Evolutionary conservation across 2,888 invertebrate genomes (phyloP).

Genomic region (Chrysotoxum bicinctum): DNA sequence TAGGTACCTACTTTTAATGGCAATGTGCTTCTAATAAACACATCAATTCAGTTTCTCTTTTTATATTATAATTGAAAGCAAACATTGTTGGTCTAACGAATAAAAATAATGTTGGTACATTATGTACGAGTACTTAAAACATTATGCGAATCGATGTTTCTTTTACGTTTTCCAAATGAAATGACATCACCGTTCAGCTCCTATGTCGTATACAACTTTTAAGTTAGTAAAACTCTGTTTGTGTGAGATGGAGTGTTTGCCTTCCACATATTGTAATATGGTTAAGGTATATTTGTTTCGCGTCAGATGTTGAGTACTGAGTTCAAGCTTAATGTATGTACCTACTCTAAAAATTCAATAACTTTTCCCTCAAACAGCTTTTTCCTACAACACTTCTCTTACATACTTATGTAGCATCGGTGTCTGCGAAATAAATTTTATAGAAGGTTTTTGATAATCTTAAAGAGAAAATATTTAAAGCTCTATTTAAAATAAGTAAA

Average conservation of each 20-base stretch:
- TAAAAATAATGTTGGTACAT: neutral
- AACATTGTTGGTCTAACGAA: neutral
- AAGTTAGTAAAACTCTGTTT: neutral
- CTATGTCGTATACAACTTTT: neutral
- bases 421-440: neutral
- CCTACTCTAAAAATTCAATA: neutral
- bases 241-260: neutral
- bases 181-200: slow-evolving; percentile 52
- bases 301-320: neutral
- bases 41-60: neutral
- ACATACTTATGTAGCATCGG: neutral
- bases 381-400: neutral
- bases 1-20: neutral
- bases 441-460: neutral
- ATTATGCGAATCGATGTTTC: slow-evolving; percentile 25
- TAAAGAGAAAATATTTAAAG: neutral
- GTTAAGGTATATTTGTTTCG: neutral
- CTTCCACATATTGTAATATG: neutral
- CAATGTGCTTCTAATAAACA: neutral
- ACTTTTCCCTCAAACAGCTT: neutral
- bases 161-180: neutral
- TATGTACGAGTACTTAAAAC: neutral
- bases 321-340: neutral
- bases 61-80: neutral
- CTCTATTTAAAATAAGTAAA: neutral